Percentiles rank a stretch among this genome's conserved stretches.
Evolutionary conservation across 2,888 invertebrate genomes (phyloP).

Genomic region (Bembecia ichneumoniformis): DNA sequence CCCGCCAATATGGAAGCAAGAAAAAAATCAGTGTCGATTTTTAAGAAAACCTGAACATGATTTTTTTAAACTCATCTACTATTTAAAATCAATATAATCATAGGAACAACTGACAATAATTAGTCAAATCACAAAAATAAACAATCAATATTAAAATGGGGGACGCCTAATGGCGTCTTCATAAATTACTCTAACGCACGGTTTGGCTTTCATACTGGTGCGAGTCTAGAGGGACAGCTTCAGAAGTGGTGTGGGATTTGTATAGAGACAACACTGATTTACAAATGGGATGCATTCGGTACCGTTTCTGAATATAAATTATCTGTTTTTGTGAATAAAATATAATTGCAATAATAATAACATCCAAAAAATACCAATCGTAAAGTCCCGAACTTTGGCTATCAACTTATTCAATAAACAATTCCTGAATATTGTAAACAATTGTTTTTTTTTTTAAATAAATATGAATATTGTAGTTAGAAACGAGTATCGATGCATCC

Average conservation of each 20-base stretch:
- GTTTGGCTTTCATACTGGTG: conserved; percentile 65
- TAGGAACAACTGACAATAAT: conserved; percentile 69
- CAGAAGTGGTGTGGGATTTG: conserved; percentile 31
- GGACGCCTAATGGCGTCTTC: conserved; percentile 55
- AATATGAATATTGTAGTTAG: too few species aligned
- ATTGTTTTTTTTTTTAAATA: too few species aligned
- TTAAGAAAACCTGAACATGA: conserved; percentile 68
- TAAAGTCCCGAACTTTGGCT: too few species aligned
- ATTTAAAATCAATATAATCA: conserved; percentile 43
- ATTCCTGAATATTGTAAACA: too few species aligned
- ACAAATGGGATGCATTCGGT: too few species aligned
- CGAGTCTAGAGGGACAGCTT: conserved; percentile 59
- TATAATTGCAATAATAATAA: too few species aligned
- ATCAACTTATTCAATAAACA: too few species aligned
- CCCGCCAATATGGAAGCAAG: conserved; percentile 26
- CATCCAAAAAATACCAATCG: too few species aligned
- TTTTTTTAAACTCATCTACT: conserved; percentile 49
- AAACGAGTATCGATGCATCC: too few species aligned
- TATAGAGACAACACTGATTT: neutral
- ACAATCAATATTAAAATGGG: conserved; percentile 53
- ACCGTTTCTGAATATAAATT: too few species aligned
- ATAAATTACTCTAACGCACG: conserved; percentile 64
- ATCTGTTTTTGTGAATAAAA: too few species aligned
- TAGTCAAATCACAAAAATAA: conserved; percentile 66
- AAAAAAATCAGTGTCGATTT: conserved; percentile 66